Evolutionary conservation across 2,888 invertebrate genomes (phyloP), one percentile per base, ranked within the genome.

Genomic region (Augochlorella aurata): DNA sequence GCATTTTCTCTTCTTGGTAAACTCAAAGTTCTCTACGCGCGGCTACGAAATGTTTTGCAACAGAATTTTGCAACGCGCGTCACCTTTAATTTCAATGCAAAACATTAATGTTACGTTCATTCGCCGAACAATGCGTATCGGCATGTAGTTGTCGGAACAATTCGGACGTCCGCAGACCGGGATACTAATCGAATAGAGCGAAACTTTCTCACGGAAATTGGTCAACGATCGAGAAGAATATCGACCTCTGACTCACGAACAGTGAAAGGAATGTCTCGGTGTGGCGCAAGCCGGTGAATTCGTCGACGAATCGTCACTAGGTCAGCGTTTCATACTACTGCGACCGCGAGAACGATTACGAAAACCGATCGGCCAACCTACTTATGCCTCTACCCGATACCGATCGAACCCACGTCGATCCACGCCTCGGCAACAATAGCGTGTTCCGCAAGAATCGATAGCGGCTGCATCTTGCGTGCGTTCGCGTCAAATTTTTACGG

Each of bases 251-350:
- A 67, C 72, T 73, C 50, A 16, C n/a, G 71, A 68, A 68, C 80
- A 63, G 72, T 68, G 80, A 79, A 80, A 80, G 72, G 80, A 80
- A 79, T 80, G 68, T 72, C 44, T 72, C 72, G n/a, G 12, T 52
- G 7, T 80, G 67, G 63, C 72, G 80, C 63, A 79, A 80, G 18
- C 18, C 49, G 38, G 18, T 14, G 49, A 29, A 29, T 78, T 72
- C 58, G 45, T 29, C 29, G 71, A 7, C 14, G 79, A 77, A 71
- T 71, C 78, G 72, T 70, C 72, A 79, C 52, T 80, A 63, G 79
- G 79, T 78, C 80, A 54, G n/a, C 38, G 68, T 80, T 80, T 80
- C 80, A 54, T 79, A 67, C 63, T 65, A 14, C 16, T 52, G 12
- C 63, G 79, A 68, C 71, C 71, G 50, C 79, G 67, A 67, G 67